These are phyloP conservation scores for Crenichthys baileyi DNA, from an alignment of 2,797 vertebrate genomes.

Conservation along the genomic window DNA sequence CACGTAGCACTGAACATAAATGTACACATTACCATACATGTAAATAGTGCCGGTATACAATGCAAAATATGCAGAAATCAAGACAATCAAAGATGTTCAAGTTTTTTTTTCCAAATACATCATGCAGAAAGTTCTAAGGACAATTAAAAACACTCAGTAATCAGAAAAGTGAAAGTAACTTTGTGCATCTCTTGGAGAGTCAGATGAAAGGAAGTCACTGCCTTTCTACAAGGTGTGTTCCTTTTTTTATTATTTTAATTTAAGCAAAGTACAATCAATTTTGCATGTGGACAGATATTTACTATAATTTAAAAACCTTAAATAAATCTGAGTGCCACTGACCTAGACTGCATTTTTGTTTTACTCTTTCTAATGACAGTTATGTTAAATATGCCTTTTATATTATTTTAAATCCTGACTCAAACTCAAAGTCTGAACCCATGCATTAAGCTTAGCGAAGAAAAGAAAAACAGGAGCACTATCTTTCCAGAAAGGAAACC, in stretches of 20 bases:
- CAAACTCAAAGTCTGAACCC: not conserved
- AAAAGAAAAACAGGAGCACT: not conserved
- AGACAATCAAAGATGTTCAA: slow-evolving; percentile 37
- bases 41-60: slow-evolving; percentile 47
- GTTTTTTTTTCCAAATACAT: slow-evolving; percentile 33
- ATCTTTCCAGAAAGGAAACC: not conserved
- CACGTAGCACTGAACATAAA: slow-evolving; percentile 32
- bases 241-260: slow-evolving; percentile 8
- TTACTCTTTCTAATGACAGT: not conserved
- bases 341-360: not conserved
- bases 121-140: not conserved
- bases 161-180: slow-evolving; percentile 5
- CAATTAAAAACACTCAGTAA: slow-evolving; percentile 21
- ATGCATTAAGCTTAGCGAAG: not conserved
- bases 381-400: not conserved
- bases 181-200: slow-evolving; percentile 21
- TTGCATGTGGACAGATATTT: slow-evolving; percentile 30
- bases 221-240: slow-evolving; percentile 12
- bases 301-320: slow-evolving; percentile 21
- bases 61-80: slow-evolving; percentile 20
- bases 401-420: not conserved
- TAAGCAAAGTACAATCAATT: slow-evolving; percentile 30
- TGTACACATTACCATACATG: slow-evolving; percentile 40
- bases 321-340: not conserved
- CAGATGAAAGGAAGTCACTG: slow-evolving; percentile 36